Evolutionary conservation across 2,797 vertebrate species (phyloP).

Genomic region (Danio kyathit): DNA sequence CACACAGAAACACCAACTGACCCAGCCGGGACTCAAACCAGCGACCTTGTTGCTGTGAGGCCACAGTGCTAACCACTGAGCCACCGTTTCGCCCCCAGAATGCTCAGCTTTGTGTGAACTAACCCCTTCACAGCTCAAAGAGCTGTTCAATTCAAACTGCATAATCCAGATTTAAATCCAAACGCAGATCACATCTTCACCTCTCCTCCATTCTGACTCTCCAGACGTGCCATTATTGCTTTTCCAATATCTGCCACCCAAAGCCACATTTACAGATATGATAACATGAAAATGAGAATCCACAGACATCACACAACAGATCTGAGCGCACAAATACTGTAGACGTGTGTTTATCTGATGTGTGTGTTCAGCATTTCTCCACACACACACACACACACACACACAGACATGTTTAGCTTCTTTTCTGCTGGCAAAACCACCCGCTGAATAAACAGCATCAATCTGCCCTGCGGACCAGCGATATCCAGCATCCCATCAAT

Average conservation of each 20-base stretch:
- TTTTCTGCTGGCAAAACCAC: conserved; percentile 28
- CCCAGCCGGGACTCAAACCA: no score
- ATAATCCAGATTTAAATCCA: background rate
- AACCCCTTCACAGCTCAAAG: no score
- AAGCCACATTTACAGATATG: conserved; percentile 4
- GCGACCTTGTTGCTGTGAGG: no score
- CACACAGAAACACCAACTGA: no score
- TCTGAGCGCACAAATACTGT: background rate
- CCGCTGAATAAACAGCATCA: conserved; percentile 45
- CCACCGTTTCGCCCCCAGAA: no score
- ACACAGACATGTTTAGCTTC: background rate
- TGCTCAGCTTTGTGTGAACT: no score
- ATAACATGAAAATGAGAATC: conserved; percentile 1
- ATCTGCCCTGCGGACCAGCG: conserved; percentile 40
- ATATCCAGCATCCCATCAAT: conserved; percentile 40
- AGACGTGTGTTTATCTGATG: conserved; percentile 31
- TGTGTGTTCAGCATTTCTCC: conserved; percentile 8
- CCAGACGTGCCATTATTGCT: background rate
- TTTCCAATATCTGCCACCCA: background rate
- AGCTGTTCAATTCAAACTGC: no score
- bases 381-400: background rate
- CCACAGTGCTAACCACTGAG: no score
- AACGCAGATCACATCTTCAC: background rate
- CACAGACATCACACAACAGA: background rate
- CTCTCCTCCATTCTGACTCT: background rate